Evolutionary conservation across 1,140 invertebrate species (phyloP).

Genomic region (Cydia fagiglandana): DNA sequence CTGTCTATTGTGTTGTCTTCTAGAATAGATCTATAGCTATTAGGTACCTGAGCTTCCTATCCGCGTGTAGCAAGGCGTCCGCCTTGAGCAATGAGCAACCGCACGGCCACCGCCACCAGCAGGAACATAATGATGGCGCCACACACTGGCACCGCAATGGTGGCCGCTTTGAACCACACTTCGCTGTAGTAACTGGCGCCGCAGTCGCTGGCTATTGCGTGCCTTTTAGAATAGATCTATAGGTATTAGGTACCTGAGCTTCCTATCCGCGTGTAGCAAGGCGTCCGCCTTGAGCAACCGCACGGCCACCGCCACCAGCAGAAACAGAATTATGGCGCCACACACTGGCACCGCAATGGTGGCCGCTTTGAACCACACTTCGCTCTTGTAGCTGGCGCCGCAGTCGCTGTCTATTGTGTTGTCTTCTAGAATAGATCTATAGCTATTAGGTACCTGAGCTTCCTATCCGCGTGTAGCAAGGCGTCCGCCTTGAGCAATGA

Average conservation of each 20-base stretch:
- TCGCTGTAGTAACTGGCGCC: slow-evolving; percentile 79
- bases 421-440: background rate
- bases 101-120: slow-evolving; percentile 87
- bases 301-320: slow-evolving; percentile 88
- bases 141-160: slow-evolving; percentile 91
- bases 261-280: too few relatives aligned
- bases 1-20: slow-evolving; percentile 52
- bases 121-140: slow-evolving; percentile 89
- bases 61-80: slow-evolving; percentile 73
- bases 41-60: slow-evolving; percentile 69
- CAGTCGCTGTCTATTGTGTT: slow-evolving; percentile 61
- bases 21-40: slow-evolving; percentile 44
- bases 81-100: slow-evolving; percentile 86
- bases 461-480: slow-evolving; percentile 68
- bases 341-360: slow-evolving; percentile 92
- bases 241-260: too few relatives aligned
- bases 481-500: slow-evolving; percentile 85
- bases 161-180: slow-evolving; percentile 91
- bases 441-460: slow-evolving; percentile 66
- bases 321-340: slow-evolving; percentile 87
- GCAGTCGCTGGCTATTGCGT: too few relatives aligned
- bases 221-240: too few relatives aligned
- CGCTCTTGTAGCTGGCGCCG: slow-evolving; percentile 77
- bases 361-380: slow-evolving; percentile 91
- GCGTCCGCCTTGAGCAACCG: too few relatives aligned